Conservation (phyloP, 2,113 vertebrate species). For the Isichthys henryi region DNA sequence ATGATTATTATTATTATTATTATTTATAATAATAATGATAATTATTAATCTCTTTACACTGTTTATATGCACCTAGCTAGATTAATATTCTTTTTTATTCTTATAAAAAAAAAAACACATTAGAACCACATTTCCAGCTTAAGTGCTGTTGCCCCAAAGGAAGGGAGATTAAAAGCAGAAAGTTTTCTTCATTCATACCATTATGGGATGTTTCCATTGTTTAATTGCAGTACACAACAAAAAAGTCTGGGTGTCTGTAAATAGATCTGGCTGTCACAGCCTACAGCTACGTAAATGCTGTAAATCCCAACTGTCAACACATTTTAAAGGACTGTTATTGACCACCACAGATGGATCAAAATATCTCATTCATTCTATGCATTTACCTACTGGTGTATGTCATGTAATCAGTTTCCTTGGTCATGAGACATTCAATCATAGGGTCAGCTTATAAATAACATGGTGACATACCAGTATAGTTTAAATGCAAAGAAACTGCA, state of each 20-base stretch:
- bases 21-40: too few species aligned
- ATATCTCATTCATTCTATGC: background rate
- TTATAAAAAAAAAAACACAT: too few species aligned
- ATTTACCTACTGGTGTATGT: background rate
- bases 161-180: background rate
- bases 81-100: background rate
- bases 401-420: too few species aligned
- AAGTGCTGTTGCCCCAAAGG: background rate
- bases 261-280: background rate
- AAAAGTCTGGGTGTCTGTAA: background rate
- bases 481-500: background rate
- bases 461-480: background rate
- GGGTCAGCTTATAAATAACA: background rate
- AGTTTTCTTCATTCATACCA: background rate
- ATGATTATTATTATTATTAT: too few species aligned
- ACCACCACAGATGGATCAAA: background rate
- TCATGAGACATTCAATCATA: too few species aligned
- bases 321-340: background rate
- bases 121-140: background rate
- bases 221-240: background rate
- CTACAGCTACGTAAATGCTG: background rate
- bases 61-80: background rate
- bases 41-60: background rate
- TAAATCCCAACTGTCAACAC: background rate
- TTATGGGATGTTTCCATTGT: background rate